These are phyloP conservation scores for Drosophila emarginata DNA, from an alignment of 2,888 invertebrate species.

Conservation along the genomic window DNA sequence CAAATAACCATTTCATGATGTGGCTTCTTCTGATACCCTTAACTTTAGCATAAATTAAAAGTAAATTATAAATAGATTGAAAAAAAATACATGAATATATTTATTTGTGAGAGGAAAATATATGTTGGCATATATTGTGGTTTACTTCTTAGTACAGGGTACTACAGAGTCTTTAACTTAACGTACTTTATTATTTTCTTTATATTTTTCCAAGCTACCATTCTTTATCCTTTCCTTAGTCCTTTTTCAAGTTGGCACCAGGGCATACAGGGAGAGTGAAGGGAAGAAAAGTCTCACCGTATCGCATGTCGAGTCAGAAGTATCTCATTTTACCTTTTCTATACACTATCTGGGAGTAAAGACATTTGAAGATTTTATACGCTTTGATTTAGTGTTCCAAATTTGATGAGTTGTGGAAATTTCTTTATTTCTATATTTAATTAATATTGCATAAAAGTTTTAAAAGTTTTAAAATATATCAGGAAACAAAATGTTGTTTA, in stretches of 20 bases:
- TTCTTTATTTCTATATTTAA: no score
- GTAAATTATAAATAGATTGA: no score
- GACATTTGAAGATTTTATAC: no score
- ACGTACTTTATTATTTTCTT: constrained; percentile 8
- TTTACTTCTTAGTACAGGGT: neutral
- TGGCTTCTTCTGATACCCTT: neutral
- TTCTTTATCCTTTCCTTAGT: constrained; percentile 27
- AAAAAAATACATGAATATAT: no score
- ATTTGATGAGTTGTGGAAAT: no score
- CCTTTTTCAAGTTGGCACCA: constrained; percentile 22
- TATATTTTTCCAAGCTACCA: constrained; percentile 14
- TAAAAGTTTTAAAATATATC: no score
- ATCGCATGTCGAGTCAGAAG: constrained; percentile 50
- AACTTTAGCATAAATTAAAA: no score
- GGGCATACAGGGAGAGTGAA: neutral
- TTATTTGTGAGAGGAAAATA: no score
- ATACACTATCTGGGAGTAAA: constrained; percentile 35
- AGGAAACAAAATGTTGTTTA: no score
- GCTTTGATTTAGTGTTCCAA: no score
- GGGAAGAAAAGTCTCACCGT: neutral
- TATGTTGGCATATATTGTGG: neutral
- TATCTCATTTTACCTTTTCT: constrained; percentile 59
- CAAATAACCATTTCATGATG: neutral
- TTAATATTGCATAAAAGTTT: no score
- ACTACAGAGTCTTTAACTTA: neutral